Conservation (phyloP, 2,888 invertebrate genomes). For the Caenorhabditis sp. region DNA sequence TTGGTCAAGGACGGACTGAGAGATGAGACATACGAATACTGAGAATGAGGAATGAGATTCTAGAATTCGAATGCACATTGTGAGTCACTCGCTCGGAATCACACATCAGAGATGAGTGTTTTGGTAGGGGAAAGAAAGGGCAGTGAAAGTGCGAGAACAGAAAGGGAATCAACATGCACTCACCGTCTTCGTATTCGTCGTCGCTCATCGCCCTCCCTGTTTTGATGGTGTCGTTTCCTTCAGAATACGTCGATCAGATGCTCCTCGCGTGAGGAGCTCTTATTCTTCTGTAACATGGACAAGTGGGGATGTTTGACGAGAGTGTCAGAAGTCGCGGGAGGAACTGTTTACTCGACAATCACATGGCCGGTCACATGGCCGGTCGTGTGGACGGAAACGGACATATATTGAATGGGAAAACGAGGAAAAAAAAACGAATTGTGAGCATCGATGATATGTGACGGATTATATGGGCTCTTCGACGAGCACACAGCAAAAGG, state of each 20-base stretch:
- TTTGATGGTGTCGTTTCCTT: slow-evolving; percentile 1
- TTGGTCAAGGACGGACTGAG: slow-evolving; percentile 6
- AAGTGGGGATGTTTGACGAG: background rate
- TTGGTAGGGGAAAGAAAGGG: slow-evolving; percentile 24
- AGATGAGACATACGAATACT: too few relatives aligned
- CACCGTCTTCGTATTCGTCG: slow-evolving; percentile 22
- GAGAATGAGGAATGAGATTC: too few relatives aligned
- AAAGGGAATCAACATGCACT: slow-evolving; percentile 2
- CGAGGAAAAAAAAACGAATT: background rate
- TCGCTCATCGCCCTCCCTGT: slow-evolving; percentile 18
- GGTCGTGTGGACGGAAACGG: slow-evolving; percentile 12
- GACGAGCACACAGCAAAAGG: background rate
- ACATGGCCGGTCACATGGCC: slow-evolving; percentile 44
- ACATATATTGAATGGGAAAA: background rate
- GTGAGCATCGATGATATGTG: slow-evolving; percentile 6
- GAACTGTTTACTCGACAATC: slow-evolving; percentile 52
- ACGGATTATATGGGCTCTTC: background rate
- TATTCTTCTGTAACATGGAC: slow-evolving; percentile 23
- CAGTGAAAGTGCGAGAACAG: background rate
- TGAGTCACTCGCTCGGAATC: background rate
- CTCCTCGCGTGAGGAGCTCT: slow-evolving; percentile 17
- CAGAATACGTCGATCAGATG: slow-evolving; percentile 29
- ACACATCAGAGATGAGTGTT: slow-evolving; percentile 34
- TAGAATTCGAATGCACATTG: background rate
- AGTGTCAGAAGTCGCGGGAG: slow-evolving; percentile 13